Evolutionary conservation across 2,113 vertebrate genomes (phyloP).

Genomic region (Malurus melanocephalus): DNA sequence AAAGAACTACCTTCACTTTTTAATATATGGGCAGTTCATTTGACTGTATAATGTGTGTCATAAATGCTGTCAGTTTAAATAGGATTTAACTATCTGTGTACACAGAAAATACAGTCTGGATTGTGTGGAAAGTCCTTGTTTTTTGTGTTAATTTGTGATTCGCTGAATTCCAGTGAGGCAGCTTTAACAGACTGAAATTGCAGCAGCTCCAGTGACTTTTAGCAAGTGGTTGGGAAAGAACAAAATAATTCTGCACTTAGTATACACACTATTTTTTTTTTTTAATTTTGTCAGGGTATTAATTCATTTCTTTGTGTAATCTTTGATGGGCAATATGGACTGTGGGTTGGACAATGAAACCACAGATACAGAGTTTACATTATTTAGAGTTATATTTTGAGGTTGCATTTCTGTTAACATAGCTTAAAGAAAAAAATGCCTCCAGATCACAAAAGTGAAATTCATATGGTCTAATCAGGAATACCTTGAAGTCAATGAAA

Average conservation of each 20-base stretch:
- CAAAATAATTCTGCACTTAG: not conserved
- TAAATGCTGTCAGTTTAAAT: not conserved
- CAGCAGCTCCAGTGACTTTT: not conserved
- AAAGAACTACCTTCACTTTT: slow-evolving; percentile 40
- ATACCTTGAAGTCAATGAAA: not conserved
- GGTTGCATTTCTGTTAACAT: not conserved
- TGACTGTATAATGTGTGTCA: not conserved
- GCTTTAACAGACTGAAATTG: not conserved
- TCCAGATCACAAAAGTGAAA: not conserved
- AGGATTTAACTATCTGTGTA: not conserved
- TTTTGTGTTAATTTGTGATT: not conserved
- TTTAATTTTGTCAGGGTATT: not conserved
- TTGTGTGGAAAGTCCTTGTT: not conserved
- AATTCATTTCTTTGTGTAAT: not conserved
- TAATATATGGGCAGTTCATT: slow-evolving; percentile 19
- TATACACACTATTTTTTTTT: not conserved
- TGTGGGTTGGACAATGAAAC: not conserved
- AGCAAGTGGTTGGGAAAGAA: not conserved
- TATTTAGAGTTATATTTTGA: not conserved
- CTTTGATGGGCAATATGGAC: not conserved
- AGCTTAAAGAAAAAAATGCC: not conserved
- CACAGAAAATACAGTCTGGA: not conserved
- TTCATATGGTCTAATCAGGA: not conserved
- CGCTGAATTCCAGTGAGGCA: not conserved
- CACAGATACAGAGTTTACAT: not conserved